Evolutionary conservation across 2,888 invertebrate species (phyloP).

Genomic region (Mesorhabditis spiculigera): DNA sequence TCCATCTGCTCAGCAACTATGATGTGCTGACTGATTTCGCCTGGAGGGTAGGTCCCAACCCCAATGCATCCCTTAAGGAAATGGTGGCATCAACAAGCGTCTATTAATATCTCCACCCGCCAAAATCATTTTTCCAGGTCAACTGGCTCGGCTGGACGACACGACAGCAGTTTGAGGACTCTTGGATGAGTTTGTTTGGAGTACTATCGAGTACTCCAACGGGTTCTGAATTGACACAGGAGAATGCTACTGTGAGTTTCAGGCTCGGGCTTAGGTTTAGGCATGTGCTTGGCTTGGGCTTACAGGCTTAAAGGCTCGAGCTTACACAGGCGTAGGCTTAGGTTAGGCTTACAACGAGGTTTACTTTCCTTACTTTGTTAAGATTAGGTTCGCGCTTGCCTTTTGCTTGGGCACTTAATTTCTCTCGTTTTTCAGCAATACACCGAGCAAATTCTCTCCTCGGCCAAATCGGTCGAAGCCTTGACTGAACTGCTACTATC

Average conservation of each 20-base stretch:
- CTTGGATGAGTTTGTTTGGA: constrained; percentile 49
- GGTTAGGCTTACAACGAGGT: too few species aligned
- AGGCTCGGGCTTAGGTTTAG: not conserved
- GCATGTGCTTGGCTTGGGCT: too few species aligned
- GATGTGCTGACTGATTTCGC: constrained; percentile 39
- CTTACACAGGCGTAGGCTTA: too few species aligned
- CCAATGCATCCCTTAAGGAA: too few species aligned
- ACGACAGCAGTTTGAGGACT: constrained; percentile 43
- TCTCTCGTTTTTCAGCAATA: constrained; percentile 13
- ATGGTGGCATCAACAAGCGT: too few species aligned
- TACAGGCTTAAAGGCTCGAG: too few species aligned
- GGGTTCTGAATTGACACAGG: constrained; percentile 33
- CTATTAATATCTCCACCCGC: too few species aligned
- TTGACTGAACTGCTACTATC: constrained; percentile 35
- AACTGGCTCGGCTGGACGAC: constrained; percentile 43
- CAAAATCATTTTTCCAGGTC: not conserved
- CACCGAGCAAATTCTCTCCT: constrained; percentile 30
- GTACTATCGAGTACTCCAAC: constrained; percentile 49
- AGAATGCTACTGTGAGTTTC: constrained; percentile 8
- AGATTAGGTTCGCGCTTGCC: too few species aligned
- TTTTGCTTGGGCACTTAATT: not conserved
- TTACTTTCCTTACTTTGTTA: too few species aligned
- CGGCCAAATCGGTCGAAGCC: constrained; percentile 36
- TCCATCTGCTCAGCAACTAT: constrained; percentile 38
- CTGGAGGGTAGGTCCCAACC: constrained; percentile 18